Evolutionary conservation across 2,888 invertebrate genomes (phyloP), one percentile per base, ranked within the genome.

Genomic region (Ligdia adustata): DNA sequence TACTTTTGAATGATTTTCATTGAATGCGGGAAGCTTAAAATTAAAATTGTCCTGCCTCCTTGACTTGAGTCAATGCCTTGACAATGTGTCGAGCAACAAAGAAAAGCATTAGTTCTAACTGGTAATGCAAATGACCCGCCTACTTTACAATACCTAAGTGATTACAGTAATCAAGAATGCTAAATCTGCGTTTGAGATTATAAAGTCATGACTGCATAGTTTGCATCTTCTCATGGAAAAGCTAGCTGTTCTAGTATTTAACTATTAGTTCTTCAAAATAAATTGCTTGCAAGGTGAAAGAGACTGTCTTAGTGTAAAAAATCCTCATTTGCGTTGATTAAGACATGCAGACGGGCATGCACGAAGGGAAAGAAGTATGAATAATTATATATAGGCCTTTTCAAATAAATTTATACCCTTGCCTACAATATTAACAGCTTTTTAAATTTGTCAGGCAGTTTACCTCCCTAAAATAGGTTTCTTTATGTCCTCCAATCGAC

Each of bases 81-180:
- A 79, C 80, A 85, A 74, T 79, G 79, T 72, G 75, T 79, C 77
- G 75, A 70, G 66, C 67, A 66, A 78, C 76, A 78, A 81, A 80
- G 76, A 73, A 60, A 48, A 57, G 62, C 72, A 78, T 79, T 72
- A 72, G 64, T 76, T 66, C 72, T 55, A 57, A 74, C 76, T 64
- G 59, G 75, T 77, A 72, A 79, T 82, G 78, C 64, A 76, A 84
- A 84, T 81, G 52, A 62, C 50, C 69, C 72, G 66, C 84, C 82
- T 70, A 83, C 81, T 22, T 39, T 28, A n/a, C n/a, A 22, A n/a
- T 37, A 22, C 7, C 11, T 20, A 7, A 26, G 15, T n/a, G 13
- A 38, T 27, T 27, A 20, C 9, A 16, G 6, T 9, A 9, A 42
- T 4, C 16, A 18, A 9, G 15, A n/a, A 35, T 15, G 24, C 24